Evolutionary conservation across 1,140 invertebrate genomes (phyloP).

Genomic region (Globodera rostochiensis): DNA sequence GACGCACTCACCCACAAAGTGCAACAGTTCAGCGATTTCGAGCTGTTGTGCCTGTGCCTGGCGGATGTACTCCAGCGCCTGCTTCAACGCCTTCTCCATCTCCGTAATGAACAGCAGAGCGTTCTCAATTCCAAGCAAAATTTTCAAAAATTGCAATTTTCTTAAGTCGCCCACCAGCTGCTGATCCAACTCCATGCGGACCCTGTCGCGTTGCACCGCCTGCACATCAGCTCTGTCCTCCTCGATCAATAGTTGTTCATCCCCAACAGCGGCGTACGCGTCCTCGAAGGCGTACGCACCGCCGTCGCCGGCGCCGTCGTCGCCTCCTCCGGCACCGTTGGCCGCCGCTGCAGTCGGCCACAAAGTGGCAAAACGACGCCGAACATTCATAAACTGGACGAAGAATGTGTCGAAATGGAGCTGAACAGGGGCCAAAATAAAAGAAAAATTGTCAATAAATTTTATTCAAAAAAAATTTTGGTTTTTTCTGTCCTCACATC

Average conservation of each 20-base stretch:
- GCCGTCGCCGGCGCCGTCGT: neutral
- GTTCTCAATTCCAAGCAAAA: conserved; percentile 17
- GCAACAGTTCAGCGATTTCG: conserved; percentile 37
- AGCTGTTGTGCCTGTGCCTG: conserved; percentile 10
- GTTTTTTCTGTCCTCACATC: neutral
- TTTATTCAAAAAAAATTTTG: no score
- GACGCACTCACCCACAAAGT: conserved; percentile 40
- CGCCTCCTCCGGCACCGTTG: neutral
- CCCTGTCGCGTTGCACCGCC: neutral
- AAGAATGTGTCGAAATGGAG: neutral
- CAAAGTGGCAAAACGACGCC: neutral
- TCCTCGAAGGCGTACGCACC: conserved; percentile 4
- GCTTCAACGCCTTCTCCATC: conserved; percentile 24
- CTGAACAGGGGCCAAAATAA: neutral
- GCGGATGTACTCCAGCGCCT: conserved; percentile 30
- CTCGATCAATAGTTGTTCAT: conserved; percentile 23
- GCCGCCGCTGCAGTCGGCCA: neutral
- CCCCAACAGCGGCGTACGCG: neutral
- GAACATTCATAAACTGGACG: neutral
- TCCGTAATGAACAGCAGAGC: conserved; percentile 35
- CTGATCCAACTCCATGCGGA: conserved; percentile 9
- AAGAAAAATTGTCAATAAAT: no score
- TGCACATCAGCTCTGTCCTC: conserved; percentile 36
- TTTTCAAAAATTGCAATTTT: no score
- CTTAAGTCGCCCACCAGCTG: conserved; percentile 4